A percentile compares a stretch with the other conserved stretches of the same genome.
Evolutionary conservation across 2,888 invertebrate species (phyloP).

Genomic region (Hermaeophaga mercurialis): DNA sequence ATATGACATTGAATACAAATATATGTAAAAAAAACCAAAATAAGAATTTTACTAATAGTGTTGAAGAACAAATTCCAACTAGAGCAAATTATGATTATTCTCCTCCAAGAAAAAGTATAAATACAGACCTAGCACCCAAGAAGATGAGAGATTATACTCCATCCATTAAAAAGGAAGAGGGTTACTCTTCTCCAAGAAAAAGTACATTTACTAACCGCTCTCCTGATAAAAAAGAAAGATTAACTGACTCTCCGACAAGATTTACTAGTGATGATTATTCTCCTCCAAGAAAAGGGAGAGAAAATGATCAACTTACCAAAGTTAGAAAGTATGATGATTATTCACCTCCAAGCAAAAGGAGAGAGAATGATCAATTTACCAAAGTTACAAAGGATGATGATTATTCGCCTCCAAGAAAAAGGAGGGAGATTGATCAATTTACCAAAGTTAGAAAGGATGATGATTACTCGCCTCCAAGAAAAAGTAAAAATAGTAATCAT

Average conservation of each 20-base stretch:
- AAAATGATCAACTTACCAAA: conserved; percentile 12
- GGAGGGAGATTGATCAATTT: conserved; percentile 34
- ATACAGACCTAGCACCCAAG: conserved; percentile 25
- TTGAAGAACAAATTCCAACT: not conserved
- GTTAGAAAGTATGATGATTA: conserved; percentile 4
- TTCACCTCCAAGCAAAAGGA: conserved; percentile 46
- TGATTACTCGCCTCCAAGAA: conserved; percentile 40
- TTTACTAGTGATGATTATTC: conserved; percentile 6
- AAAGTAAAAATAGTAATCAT: conserved; percentile 35
- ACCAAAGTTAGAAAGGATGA: too few relatives aligned
- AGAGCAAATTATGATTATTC: conserved; percentile 22
- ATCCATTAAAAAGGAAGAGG: conserved; percentile 5
- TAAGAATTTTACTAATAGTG: not conserved
- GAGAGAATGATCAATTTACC: conserved; percentile 17
- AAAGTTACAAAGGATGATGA: too few relatives aligned
- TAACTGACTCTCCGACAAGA: not conserved
- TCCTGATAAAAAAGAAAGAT: conserved; percentile 5
- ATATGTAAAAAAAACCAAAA: conserved; percentile 10
- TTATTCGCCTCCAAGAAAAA: conserved; percentile 41
- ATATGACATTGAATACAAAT: too few relatives aligned
- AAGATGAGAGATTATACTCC: conserved; percentile 19
- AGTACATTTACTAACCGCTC: conserved; percentile 13
- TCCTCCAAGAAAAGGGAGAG: conserved; percentile 28
- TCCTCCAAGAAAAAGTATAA: conserved; percentile 29
- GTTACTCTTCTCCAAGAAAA: too few relatives aligned